Evolutionary conservation across 2,797 vertebrate genomes (phyloP).

Genomic region (Pangasius macronema): DNA sequence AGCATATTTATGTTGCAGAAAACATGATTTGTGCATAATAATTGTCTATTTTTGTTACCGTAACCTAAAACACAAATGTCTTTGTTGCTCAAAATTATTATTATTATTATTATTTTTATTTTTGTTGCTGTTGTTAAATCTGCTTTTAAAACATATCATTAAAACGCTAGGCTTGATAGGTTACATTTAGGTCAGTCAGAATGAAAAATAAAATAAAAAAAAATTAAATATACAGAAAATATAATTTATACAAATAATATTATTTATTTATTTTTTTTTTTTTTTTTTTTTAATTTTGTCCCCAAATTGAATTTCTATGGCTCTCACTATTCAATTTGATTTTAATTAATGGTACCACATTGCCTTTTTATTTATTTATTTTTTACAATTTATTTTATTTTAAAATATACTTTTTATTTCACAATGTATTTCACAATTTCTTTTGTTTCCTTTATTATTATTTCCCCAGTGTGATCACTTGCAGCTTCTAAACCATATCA

Average conservation of each 20-base stretch:
- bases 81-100: not conserved
- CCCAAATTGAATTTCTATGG: not conserved
- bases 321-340: not conserved
- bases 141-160: no score
- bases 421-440: not conserved
- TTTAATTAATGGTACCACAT: not conserved
- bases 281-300: not conserved
- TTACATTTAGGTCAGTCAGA: no score
- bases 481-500: no score
- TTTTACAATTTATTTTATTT: not conserved
- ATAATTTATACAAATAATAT: no score
- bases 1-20: not conserved
- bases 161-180: not conserved
- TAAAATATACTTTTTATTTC: not conserved
- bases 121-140: no score
- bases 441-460: not conserved
- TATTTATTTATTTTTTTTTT: not conserved
- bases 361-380: not conserved
- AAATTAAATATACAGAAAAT: no score
- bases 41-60: not conserved
- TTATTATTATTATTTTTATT: no score
- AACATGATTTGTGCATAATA: not conserved
- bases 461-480: not conserved
- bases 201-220: no score
- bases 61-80: not conserved